Evolutionary conservation across 2,113 vertebrate genomes (phyloP), one percentile per base, ranked within the genome.

Genomic region (Acinonyx jubatus): DNA sequence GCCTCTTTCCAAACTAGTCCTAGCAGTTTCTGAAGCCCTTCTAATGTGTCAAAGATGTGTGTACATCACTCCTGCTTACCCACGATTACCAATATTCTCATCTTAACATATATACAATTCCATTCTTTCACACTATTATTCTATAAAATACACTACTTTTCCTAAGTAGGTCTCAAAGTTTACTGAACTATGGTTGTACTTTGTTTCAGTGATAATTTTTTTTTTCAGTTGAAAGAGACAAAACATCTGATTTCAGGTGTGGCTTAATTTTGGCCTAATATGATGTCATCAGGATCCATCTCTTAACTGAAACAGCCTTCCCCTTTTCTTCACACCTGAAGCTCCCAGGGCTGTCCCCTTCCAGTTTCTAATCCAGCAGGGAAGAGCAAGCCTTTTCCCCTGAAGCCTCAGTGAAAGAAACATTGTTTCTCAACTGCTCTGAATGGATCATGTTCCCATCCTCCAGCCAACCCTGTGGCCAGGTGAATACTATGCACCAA

Each of bases 191-290:
- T 25, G 23, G 9, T 45, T 66, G 7, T 91, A 63, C 74, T 29
- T 79, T 66, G 19, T 61, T 73, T 83, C 45, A 88, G 33, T 84
- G 65, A 48, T 92, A 80, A 73, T 91, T 96, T 8, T 93, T 91
- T 96, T 8, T 93, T 91, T 89, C 55, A 68, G 13, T 48, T 61
- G 29, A 50, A 61, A 80, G 29, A 74, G 23, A 91, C 31, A 36
- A 88, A 82, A 73, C 66, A 68, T 79, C 45, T 83, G 27, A 33
- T 25, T 86, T 92, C 5, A 89, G 33, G 2, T 81, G 8, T 74
- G 48, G 27, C 69, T 89, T 50, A 66, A 36, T 82, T 84, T 61
- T 36, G 71, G 18, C 21, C 29, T 45, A n/a, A 45, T 48, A 63
- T 55, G 36, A 45, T 68, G 14, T 66, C 4, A 76, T 38, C 12